These are phyloP conservation scores for Drosophila mayri DNA, from an alignment of 1,140 invertebrate species.

Conservation along the genomic window DNA sequence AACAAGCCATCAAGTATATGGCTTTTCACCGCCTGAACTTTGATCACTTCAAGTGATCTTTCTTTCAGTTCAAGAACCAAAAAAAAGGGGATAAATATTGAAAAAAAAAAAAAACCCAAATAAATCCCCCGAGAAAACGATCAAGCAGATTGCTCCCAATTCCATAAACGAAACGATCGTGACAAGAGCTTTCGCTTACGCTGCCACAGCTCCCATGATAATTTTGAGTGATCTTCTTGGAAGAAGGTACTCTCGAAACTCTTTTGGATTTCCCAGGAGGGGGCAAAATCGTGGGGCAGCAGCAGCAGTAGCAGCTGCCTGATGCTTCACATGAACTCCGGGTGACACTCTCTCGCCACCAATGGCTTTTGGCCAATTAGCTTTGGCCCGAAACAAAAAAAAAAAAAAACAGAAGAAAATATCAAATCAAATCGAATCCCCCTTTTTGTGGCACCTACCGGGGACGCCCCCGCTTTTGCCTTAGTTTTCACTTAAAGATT, in stretches of 20 bases:
- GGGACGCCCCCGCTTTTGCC: not conserved
- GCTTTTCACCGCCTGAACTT: slow-evolving; percentile 12
- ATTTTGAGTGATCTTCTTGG: slow-evolving; percentile 52
- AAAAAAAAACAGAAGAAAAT: not conserved
- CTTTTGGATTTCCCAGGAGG: slow-evolving; percentile 7
- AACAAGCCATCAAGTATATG: slow-evolving; percentile 8
- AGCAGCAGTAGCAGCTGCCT: slow-evolving; percentile 15
- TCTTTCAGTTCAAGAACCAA: not conserved
- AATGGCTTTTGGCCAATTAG: slow-evolving; percentile 53
- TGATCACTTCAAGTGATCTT: slow-evolving; percentile 22
- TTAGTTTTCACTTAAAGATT: not conserved
- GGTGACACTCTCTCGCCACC: slow-evolving; percentile 37
- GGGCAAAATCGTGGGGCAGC: slow-evolving; percentile 22
- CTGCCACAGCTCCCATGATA: slow-evolving; percentile 36
- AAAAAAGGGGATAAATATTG: not conserved
- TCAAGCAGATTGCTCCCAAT: slow-evolving; percentile 33
- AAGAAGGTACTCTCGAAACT: slow-evolving; percentile 36
- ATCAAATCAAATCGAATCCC: slow-evolving; percentile 14
- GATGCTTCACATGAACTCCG: slow-evolving; percentile 36
- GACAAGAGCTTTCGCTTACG: slow-evolving; percentile 47
- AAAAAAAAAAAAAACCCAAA: not conserved
- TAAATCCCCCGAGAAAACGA: slow-evolving; percentile 4
- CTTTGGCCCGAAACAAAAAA: slow-evolving; percentile 29
- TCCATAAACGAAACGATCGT: slow-evolving; percentile 47
- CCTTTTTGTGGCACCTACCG: slow-evolving; percentile 17